A percentile compares a stretch with the other conserved stretches of the same genome.
These are phyloP conservation scores for Lepus townsendii DNA, from an alignment of 2,797 vertebrate species.

Conservation along the genomic window DNA sequence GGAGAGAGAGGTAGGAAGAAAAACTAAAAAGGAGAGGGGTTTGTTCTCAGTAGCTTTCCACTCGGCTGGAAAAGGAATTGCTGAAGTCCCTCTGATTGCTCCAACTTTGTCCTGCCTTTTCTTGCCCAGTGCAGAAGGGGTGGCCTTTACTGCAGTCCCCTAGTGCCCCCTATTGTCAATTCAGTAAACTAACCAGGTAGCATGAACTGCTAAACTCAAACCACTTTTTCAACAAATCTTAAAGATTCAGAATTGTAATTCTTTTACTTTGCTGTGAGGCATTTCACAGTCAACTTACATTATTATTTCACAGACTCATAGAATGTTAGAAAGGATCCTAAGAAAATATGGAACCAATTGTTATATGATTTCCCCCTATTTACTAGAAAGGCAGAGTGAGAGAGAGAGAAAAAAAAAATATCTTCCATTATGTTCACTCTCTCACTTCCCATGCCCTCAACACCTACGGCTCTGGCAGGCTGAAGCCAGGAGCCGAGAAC, in stretches of 20 bases:
- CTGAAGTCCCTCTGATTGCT: conserved; percentile 23
- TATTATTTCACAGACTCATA: background rate
- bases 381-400: no score
- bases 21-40: background rate
- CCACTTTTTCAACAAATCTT: background rate
- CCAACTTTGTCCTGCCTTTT: conserved; percentile 1
- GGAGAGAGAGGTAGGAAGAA: background rate
- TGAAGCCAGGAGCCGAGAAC: no score
- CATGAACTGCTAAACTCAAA: background rate
- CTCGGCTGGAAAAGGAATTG: conserved; percentile 75
- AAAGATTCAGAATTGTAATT: conserved; percentile 19
- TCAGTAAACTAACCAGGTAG: conserved; percentile 5
- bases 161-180: conserved; percentile 84
- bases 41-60: conserved; percentile 71
- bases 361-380: background rate
- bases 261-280: background rate
- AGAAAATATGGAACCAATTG: background rate
- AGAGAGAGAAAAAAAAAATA: no score
- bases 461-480: no score
- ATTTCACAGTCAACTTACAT: background rate
- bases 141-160: conserved; percentile 66
- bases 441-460: no score
- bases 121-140: background rate
- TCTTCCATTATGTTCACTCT: no score
- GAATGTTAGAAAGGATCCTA: background rate